phyloP scores from a whole-genome alignment of 2,113 vertebrate genomes.

The Leptodactylus fuscus region DNA sequence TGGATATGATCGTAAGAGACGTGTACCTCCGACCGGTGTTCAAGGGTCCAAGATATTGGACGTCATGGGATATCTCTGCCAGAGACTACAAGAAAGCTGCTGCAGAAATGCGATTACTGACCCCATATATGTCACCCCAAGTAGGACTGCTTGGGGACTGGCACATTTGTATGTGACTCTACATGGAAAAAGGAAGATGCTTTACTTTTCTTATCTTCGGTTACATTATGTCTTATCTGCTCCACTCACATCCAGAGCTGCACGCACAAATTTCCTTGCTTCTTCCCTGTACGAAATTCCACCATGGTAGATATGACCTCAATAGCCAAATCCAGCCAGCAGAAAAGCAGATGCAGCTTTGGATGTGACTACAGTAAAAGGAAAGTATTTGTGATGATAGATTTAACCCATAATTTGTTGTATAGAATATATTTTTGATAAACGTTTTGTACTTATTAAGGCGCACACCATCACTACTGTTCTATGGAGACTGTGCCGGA shows the following conservation, averaged over 20 bases:
- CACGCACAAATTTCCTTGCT: too few relatives aligned
- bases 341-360: background rate
- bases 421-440: constrained; percentile 11
- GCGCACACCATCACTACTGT: background rate
- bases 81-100: background rate
- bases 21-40: background rate
- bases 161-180: too few relatives aligned
- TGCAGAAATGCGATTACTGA: background rate
- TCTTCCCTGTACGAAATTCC: too few relatives aligned
- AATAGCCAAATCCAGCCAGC: too few relatives aligned
- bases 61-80: background rate
- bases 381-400: background rate
- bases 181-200: too few relatives aligned
- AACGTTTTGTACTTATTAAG: background rate
- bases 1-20: constrained; percentile 12
- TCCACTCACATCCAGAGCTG: background rate
- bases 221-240: background rate
- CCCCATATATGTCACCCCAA: background rate
- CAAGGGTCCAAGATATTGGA: background rate
- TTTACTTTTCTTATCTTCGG: too few relatives aligned
- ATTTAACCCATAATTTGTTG: background rate
- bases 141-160: background rate
- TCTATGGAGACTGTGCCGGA: background rate
- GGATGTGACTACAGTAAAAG: background rate
- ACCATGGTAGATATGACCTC: too few relatives aligned